Conservation (phyloP, 2,888 invertebrate species). For the Perizoma affinitatum region DNA sequence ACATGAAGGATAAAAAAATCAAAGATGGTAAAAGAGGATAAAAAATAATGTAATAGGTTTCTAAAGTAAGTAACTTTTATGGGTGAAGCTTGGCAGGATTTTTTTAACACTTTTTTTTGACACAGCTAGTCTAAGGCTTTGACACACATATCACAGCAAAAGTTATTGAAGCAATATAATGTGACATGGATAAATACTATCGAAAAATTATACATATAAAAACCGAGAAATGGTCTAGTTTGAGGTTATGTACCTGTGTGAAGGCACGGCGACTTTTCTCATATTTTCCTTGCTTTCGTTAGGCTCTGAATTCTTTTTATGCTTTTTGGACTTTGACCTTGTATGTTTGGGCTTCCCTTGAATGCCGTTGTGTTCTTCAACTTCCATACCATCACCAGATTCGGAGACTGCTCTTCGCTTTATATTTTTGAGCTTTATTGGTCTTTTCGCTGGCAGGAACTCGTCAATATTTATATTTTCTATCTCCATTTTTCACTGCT, state of each 20-base stretch:
- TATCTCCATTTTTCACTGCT: slow-evolving; percentile 63
- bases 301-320: slow-evolving; percentile 67
- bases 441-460: slow-evolving; percentile 80
- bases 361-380: slow-evolving; percentile 87
- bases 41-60: too few relatives aligned
- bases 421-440: slow-evolving; percentile 74
- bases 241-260: slow-evolving; percentile 86
- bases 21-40: too few relatives aligned
- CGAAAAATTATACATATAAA: slow-evolving; percentile 5
- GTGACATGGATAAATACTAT: too few relatives aligned
- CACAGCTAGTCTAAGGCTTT: too few relatives aligned
- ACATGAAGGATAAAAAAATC: too few relatives aligned
- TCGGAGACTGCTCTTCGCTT: slow-evolving; percentile 79
- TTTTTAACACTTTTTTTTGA: too few relatives aligned
- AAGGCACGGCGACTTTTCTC: slow-evolving; percentile 94
- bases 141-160: too few relatives aligned
- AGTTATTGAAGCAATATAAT: too few relatives aligned
- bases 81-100: too few relatives aligned
- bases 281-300: slow-evolving; percentile 85
- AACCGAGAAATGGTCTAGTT: slow-evolving; percentile 21
- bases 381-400: slow-evolving; percentile 85
- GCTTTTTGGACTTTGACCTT: slow-evolving; percentile 70
- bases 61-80: too few relatives aligned
- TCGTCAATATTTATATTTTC: slow-evolving; percentile 81
- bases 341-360: slow-evolving; percentile 67